A percentile compares a stretch with the other conserved stretches of the same genome.
These are phyloP conservation scores for Lepilemur ruficaudatus DNA, from an alignment of 2,797 vertebrate species.

Conservation along the genomic window DNA sequence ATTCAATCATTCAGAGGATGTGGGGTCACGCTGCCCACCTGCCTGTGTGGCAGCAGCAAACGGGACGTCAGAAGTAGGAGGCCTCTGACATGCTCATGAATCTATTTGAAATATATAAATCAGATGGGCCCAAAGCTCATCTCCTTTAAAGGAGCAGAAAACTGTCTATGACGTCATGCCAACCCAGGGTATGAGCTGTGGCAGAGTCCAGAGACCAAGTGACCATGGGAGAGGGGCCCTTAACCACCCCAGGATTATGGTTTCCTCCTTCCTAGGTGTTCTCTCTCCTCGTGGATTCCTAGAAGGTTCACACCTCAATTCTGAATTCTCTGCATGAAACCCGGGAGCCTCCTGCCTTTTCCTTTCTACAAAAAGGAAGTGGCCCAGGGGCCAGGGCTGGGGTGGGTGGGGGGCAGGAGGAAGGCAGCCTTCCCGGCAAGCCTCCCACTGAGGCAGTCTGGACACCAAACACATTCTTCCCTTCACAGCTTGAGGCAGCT, in stretches of 20 bases:
- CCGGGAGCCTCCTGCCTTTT: background rate
- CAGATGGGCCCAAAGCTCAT: background rate
- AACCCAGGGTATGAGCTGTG: background rate
- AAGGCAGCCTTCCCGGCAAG: background rate
- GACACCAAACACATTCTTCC: background rate
- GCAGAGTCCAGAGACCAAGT: background rate
- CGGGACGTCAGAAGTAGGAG: background rate
- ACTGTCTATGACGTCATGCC: background rate
- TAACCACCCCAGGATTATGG: fast-evolving
- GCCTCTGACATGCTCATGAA: background rate
- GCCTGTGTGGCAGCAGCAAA: background rate
- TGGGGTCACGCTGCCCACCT: no score
- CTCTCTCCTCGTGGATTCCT: background rate
- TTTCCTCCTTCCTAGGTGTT: background rate
- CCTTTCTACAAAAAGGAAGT: background rate
- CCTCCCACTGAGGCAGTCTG: background rate
- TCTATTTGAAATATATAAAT: background rate
- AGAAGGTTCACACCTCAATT: background rate
- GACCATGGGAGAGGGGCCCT: background rate
- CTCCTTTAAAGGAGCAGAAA: background rate
- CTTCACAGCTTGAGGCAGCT: background rate
- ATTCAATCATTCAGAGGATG: background rate
- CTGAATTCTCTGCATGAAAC: background rate
- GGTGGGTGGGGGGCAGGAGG: fast-evolving
- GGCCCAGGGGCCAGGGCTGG: no score